phyloP scores from a whole-genome alignment of 2,113 vertebrate genomes.

The Hucho hucho region DNA sequence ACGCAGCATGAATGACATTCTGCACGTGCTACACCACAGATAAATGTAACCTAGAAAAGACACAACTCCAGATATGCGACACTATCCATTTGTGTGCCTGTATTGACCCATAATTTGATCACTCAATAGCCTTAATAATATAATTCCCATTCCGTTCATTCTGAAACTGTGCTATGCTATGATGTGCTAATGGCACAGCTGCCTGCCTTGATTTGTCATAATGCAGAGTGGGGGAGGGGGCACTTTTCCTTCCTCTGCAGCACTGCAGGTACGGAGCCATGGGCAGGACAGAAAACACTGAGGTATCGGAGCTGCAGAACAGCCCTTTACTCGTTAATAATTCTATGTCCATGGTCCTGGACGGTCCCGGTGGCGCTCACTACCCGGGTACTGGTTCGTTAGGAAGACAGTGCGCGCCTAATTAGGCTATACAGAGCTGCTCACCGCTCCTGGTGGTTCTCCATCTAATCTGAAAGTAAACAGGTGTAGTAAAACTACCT shows the following conservation, averaged over 20 bases:
- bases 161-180: constrained; percentile 63
- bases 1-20: neutral
- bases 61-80: neutral
- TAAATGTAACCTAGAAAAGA: neutral
- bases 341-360: neutral
- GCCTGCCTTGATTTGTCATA: constrained; percentile 86
- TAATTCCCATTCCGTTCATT: neutral
- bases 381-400: neutral
- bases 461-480: neutral
- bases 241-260: constrained; percentile 74
- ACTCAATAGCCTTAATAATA: neutral
- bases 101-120: neutral
- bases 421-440: neutral
- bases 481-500: neutral
- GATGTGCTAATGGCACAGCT: constrained; percentile 69
- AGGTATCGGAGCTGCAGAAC: constrained; percentile 56
- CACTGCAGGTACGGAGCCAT: constrained; percentile 84
- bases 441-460: neutral
- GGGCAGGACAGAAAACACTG: constrained; percentile 70
- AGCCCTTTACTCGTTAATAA: constrained; percentile 12
- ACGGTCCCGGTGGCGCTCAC: neutral
- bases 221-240: constrained; percentile 84
- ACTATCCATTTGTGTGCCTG: neutral
- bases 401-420: neutral
- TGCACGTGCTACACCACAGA: neutral